Evolutionary conservation across 1,140 invertebrate species (phyloP).

Genomic region (Ips nitidus): DNA sequence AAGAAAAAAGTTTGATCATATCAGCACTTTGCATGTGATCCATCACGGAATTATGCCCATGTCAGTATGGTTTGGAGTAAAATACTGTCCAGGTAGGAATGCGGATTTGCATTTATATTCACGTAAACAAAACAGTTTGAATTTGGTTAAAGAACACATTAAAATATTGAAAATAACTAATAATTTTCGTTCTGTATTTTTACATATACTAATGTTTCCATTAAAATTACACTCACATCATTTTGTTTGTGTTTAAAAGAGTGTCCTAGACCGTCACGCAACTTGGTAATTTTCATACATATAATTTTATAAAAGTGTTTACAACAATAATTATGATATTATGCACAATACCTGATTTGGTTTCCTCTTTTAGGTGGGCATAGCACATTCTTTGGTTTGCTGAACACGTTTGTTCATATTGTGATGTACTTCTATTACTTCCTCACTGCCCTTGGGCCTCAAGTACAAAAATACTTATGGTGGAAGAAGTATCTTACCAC

Average conservation of each 20-base stretch:
- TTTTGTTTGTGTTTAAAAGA: too few species aligned
- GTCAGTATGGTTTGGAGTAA: slow-evolving; percentile 90
- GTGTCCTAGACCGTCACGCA: too few species aligned
- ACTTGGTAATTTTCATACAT: too few species aligned
- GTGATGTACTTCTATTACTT: slow-evolving; percentile 93
- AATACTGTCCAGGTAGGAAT: slow-evolving; percentile 78
- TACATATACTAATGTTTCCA: too few species aligned
- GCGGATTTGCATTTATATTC: slow-evolving; percentile 2
- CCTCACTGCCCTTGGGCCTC: slow-evolving; percentile 80
- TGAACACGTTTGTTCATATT: slow-evolving; percentile 88
- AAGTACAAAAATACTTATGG: slow-evolving; percentile 85
- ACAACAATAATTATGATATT: too few species aligned
- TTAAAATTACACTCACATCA: too few species aligned
- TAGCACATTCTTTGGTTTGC: slow-evolving; percentile 76
- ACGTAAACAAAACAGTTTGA: neutral
- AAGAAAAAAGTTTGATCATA: slow-evolving; percentile 82
- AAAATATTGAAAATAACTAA: neutral
- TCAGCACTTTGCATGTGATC: slow-evolving; percentile 86
- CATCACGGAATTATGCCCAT: slow-evolving; percentile 92
- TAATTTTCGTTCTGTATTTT: neutral
- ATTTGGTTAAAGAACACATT: neutral
- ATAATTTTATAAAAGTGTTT: too few species aligned
- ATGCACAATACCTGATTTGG: too few species aligned
- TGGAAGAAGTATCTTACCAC: slow-evolving; percentile 92
- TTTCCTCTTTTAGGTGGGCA: slow-evolving; percentile 63